These are phyloP conservation scores for Coleophora deauratella DNA, from an alignment of 2,888 invertebrate species.

Conservation along the genomic window DNA sequence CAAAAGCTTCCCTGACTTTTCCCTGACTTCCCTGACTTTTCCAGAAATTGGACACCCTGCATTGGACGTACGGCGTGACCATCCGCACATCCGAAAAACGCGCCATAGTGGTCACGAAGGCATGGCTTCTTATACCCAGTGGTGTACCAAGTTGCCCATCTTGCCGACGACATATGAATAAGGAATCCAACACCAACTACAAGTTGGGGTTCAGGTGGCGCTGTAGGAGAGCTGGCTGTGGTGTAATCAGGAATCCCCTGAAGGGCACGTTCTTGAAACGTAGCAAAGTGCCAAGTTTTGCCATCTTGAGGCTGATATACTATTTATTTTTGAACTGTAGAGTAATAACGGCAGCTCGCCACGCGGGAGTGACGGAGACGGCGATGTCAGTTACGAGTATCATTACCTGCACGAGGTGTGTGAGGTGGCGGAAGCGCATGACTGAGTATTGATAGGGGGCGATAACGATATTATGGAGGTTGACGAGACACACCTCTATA, in stretches of 20 bases:
- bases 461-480: slow-evolving; percentile 7
- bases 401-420: slow-evolving; percentile 1
- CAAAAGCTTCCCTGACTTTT: too few relatives aligned
- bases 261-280: not conserved
- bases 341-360: not conserved
- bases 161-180: not conserved
- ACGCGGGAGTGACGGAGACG: slow-evolving; percentile 2
- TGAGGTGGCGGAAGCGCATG: slow-evolving; percentile 1
- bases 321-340: not conserved
- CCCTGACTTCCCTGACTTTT: too few relatives aligned
- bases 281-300: not conserved
- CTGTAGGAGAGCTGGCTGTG: not conserved
- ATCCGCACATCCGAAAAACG: not conserved
- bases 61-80: too few relatives aligned
- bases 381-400: slow-evolving; percentile 2
- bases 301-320: not conserved
- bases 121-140: not conserved
- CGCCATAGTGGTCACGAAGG: not conserved
- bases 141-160: not conserved
- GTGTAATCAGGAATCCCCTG: not conserved
- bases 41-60: too few relatives aligned
- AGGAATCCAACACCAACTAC: not conserved
- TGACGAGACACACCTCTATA: slow-evolving; percentile 7
- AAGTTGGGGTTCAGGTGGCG: not conserved
- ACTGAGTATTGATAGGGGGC: slow-evolving; percentile 3